phyloP scores from a whole-genome alignment of 64 coral and sea anemone genomes.

The Pachyseris speciosa region DNA sequence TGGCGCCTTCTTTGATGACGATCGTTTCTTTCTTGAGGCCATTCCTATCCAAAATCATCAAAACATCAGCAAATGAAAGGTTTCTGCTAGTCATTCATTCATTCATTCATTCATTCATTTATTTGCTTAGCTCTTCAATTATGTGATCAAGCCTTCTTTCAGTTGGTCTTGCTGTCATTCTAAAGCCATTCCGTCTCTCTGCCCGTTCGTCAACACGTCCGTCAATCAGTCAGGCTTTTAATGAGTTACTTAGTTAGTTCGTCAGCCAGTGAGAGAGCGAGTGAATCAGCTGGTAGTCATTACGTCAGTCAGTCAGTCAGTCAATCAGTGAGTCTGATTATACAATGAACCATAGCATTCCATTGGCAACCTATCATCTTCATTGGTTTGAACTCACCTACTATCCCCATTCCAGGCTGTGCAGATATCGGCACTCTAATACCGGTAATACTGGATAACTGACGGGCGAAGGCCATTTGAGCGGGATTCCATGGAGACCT shows the following conservation, averaged over 20 bases:
- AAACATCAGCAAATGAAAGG: no score
- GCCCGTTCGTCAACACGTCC: neutral
- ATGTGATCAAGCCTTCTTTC: neutral
- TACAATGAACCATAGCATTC: no score
- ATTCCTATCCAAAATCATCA: neutral
- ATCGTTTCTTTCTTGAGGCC: conserved; percentile 30
- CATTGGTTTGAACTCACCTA: conserved; percentile 20
- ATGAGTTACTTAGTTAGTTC: neutral
- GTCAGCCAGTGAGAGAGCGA: neutral
- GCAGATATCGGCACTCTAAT: conserved; percentile 63
- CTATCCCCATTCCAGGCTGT: conserved; percentile 58
- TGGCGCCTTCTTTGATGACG: neutral
- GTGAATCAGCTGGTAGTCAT: no score
- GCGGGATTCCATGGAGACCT: conserved; percentile 7
- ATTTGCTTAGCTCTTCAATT: no score
- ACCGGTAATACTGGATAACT: conserved; percentile 58
- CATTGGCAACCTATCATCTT: no score
- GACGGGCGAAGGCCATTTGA: conserved; percentile 43
- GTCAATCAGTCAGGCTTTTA: neutral
- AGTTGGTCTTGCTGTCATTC: neutral
- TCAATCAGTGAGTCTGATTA: no score
- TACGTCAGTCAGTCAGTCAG: neutral
- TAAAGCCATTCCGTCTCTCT: neutral
- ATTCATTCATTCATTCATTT: no score
- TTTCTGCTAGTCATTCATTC: no score